phyloP scores from a whole-genome alignment of 2,113 vertebrate genomes.

The Orientallactaga bullata region DNA sequence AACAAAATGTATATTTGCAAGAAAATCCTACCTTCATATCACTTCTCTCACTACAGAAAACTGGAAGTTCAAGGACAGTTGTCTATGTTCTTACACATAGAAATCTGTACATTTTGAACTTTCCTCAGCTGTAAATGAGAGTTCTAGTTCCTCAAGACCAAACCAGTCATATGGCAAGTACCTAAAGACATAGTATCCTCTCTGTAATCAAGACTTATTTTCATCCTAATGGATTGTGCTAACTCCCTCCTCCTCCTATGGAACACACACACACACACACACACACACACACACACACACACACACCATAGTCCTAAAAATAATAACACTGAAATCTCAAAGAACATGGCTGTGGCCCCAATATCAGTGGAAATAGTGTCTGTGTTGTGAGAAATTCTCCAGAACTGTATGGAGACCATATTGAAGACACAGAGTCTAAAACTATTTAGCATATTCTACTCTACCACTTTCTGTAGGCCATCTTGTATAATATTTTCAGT shows the following conservation, averaged over 20 bases:
- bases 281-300: not conserved
- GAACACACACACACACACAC: not conserved
- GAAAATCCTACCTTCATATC: not conserved
- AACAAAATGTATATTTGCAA: not conserved
- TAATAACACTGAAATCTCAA: not conserved
- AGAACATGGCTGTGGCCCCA: not conserved
- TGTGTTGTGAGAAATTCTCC: not conserved
- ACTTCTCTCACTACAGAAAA: not conserved
- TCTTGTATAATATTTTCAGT: not conserved
- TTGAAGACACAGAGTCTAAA: not conserved
- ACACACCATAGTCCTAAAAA: not conserved
- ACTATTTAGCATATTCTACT: not conserved
- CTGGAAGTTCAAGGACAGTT: not conserved
- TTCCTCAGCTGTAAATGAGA: not conserved
- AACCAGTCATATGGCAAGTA: not conserved
- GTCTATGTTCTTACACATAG: not conserved
- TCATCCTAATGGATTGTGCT: no score
- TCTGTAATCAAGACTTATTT: not conserved
- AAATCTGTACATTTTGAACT: not conserved
- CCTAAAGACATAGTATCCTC: not conserved
- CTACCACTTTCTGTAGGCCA: not conserved
- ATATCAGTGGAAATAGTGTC: not conserved
- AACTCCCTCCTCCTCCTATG: not conserved
- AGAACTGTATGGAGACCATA: not conserved
- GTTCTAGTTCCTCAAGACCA: not conserved